Evolutionary conservation across 2,888 invertebrate genomes (phyloP).

Genomic region (Drosophila imparisetae): DNA sequence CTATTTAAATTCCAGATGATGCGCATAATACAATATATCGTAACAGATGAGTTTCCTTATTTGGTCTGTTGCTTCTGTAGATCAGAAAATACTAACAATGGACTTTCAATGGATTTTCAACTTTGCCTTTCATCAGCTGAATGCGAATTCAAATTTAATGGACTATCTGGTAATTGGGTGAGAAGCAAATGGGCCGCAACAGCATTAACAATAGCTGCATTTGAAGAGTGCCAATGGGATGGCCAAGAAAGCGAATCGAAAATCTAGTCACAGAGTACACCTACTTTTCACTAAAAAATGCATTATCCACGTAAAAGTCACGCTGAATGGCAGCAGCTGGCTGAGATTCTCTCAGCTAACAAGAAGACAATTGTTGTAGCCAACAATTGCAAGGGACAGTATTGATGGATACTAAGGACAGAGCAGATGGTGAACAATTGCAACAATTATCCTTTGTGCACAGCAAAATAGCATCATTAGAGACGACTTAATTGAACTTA

Average conservation of each 20-base stretch:
- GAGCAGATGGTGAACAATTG: constrained; percentile 6
- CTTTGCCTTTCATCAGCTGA: constrained; percentile 8
- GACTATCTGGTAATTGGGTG: constrained; percentile 27
- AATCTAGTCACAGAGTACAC: not conserved
- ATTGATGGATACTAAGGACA: constrained; percentile 21
- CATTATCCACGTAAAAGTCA: constrained; percentile 11
- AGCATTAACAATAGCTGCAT: constrained; percentile 25
- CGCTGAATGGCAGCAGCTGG: constrained; percentile 3
- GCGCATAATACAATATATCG: constrained; percentile 10
- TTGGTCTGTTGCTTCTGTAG: not conserved
- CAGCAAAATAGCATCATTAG: not conserved
- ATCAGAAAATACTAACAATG: not conserved
- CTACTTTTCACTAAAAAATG: not conserved
- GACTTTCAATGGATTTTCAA: not conserved
- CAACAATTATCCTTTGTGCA: constrained; percentile 13
- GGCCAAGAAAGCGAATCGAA: constrained; percentile 5
- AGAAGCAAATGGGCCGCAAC: constrained; percentile 39
- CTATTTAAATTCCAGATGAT: constrained; percentile 24
- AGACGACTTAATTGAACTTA: not conserved
- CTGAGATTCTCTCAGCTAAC: not conserved
- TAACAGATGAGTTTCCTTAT: constrained; percentile 1
- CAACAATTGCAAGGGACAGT: constrained; percentile 20
- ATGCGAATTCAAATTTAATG: constrained; percentile 10
- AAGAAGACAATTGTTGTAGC: constrained; percentile 29
- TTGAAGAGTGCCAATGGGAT: constrained; percentile 9